These are phyloP conservation scores for Melanophora roralis DNA, from an alignment of 2,888 invertebrate species.

Conservation along the genomic window DNA sequence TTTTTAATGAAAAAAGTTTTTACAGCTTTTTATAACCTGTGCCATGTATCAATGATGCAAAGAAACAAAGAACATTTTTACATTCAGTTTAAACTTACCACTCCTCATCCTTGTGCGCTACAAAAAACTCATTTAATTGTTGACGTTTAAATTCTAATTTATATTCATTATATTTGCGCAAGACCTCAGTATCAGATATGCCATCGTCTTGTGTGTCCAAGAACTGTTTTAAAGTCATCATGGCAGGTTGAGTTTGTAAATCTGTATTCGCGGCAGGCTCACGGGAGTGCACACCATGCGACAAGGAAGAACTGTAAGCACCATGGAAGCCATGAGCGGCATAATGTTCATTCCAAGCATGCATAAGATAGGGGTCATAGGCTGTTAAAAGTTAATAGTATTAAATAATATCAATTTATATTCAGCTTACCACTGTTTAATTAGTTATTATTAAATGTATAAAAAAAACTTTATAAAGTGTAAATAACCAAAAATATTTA, in stretches of 20 bases:
- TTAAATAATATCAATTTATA: too few relatives aligned
- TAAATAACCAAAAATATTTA: neutral
- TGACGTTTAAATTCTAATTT: conserved; percentile 97
- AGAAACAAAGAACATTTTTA: neutral
- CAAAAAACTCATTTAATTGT: conserved; percentile 98
- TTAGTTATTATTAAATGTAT: too few relatives aligned
- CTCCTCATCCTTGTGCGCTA: conserved; percentile 99
- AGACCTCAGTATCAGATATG: conserved; percentile 97
- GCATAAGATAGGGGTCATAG: conserved; percentile 76
- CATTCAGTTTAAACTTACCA: conserved; percentile 84
- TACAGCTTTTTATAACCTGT: too few relatives aligned
- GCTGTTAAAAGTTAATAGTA: conserved; percentile 64
- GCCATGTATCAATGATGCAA: too few relatives aligned
- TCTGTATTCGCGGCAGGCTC: conserved; percentile 71
- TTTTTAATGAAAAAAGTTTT: too few relatives aligned
- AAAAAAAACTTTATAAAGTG: neutral
- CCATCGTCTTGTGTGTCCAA: conserved; percentile 97
- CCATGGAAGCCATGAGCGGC: conserved; percentile 73
- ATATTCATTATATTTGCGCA: conserved; percentile 98
- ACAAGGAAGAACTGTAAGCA: conserved; percentile 67
- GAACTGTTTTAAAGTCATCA: conserved; percentile 98
- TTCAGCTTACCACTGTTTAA: too few relatives aligned
- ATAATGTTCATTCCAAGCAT: conserved; percentile 76
- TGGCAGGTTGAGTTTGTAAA: conserved; percentile 89
- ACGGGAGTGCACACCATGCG: conserved; percentile 66